Percentiles rank a stretch among this genome's conserved stretches.
Evolutionary conservation across 2,113 vertebrate species (phyloP).

Genomic region (Lampris megalopsis): DNA sequence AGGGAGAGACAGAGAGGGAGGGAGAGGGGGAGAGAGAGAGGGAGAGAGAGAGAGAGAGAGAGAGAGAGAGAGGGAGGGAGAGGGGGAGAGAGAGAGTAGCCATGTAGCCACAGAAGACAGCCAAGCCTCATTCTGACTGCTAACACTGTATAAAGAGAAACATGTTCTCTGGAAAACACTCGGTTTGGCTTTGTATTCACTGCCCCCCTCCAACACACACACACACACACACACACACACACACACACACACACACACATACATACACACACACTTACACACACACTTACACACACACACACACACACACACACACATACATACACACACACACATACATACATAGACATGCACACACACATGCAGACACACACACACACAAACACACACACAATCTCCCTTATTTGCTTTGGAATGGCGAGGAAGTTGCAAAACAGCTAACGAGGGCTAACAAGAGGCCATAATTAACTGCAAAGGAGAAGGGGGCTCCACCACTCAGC

Average conservation of each 20-base stretch:
- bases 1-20: no score
- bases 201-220: no score
- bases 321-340: constrained; percentile 5
- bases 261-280: constrained; percentile 6
- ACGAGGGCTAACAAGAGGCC: constrained; percentile 73
- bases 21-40: no score
- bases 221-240: constrained; percentile 9
- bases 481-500: constrained; percentile 61
- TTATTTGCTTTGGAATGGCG: constrained; percentile 64
- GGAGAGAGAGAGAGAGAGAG: no score
- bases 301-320: constrained; percentile 3
- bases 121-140: no score
- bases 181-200: not conserved
- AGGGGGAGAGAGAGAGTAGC: no score
- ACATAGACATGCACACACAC: no score
- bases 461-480: constrained; percentile 76
- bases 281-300: constrained; percentile 1
- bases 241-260: constrained; percentile 8
- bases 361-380: no score
- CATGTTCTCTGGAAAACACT: not conserved
- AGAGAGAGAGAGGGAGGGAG: no score
- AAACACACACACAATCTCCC: no score
- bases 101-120: not conserved
- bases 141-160: no score
- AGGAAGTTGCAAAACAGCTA: constrained; percentile 68